phyloP scores from a whole-genome alignment of 2,888 invertebrate genomes.

The Hylaea fasciaria region DNA sequence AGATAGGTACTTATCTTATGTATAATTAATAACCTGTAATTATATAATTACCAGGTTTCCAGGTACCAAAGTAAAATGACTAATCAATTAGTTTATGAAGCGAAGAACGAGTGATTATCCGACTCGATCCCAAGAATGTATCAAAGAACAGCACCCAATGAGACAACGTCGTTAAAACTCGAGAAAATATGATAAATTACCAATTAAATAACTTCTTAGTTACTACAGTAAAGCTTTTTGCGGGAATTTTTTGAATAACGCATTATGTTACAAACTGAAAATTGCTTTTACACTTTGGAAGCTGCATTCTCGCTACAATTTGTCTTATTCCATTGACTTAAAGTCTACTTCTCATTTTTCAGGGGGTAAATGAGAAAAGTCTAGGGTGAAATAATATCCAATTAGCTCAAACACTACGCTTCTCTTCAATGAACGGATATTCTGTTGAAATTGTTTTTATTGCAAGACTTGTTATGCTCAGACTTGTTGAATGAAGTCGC shows the following conservation, averaged over 20 bases:
- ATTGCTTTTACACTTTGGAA: constrained; percentile 32
- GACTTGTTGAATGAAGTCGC: constrained; percentile 18
- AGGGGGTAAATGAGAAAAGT: constrained; percentile 5
- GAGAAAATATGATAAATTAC: constrained; percentile 71
- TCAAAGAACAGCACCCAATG: constrained; percentile 61
- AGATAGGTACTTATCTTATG: too few species aligned
- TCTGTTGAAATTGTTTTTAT: constrained; percentile 48
- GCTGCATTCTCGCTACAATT: constrained; percentile 30
- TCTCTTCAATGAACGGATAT: constrained; percentile 64
- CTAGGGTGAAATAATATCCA: constrained; percentile 57
- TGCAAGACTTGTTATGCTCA: constrained; percentile 12
- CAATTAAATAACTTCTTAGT: constrained; percentile 56
- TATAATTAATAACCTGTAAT: too few species aligned
- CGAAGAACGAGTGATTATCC: constrained; percentile 47
- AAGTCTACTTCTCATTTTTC: background rate
- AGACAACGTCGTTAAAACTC: constrained; percentile 67
- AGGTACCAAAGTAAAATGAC: constrained; percentile 27
- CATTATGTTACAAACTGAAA: constrained; percentile 31
- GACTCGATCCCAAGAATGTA: constrained; percentile 50
- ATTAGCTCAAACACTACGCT: constrained; percentile 67
- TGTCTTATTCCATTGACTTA: constrained; percentile 35
- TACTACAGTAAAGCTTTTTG: constrained; percentile 57
- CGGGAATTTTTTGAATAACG: constrained; percentile 61
- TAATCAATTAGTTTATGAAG: constrained; percentile 49
- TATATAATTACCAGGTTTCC: constrained; percentile 2